Percentiles rank a stretch among this genome's conserved stretches.
These are phyloP conservation scores for Herpetotheres cachinnans DNA, from an alignment of 2,113 vertebrate species.

Conservation along the genomic window DNA sequence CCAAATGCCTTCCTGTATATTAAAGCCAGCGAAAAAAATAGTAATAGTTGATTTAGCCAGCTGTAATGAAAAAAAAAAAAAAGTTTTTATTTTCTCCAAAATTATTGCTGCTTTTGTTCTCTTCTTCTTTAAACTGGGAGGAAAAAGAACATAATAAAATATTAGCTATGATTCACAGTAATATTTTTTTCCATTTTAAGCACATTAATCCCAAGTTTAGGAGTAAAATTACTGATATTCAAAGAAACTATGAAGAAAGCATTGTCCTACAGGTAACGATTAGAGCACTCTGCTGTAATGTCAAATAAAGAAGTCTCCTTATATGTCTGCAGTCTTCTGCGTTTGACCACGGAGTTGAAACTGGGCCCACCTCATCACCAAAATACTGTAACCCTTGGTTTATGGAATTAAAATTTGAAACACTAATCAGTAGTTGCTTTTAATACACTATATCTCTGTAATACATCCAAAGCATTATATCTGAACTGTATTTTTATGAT, in stretches of 20 bases:
- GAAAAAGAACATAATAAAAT: not conserved
- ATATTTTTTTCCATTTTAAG: not conserved
- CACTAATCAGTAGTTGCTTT: not conserved
- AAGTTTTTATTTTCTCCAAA: not conserved
- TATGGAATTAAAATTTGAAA: not conserved
- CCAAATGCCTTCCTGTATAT: not conserved
- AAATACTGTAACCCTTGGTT: not conserved
- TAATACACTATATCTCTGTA: not conserved
- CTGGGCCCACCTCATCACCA: not conserved
- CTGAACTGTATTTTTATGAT: not conserved
- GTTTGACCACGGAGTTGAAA: not conserved
- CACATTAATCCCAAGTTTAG: not conserved
- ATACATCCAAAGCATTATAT: not conserved
- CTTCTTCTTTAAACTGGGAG: not conserved
- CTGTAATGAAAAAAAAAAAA: not conserved
- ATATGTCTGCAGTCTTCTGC: not conserved
- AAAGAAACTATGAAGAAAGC: not conserved
- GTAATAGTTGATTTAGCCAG: not conserved
- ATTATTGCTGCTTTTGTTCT: not conserved
- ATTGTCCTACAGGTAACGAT: not conserved
- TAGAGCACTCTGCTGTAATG: not conserved
- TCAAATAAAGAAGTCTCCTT: not conserved
- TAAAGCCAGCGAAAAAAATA: not conserved
- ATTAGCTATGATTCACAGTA: not conserved
- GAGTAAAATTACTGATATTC: not conserved